A percentile compares a stretch with the other conserved stretches of the same genome.
Conservation (phyloP, 2,888 invertebrate genomes). For the Sceliomorpha sp. region DNA sequence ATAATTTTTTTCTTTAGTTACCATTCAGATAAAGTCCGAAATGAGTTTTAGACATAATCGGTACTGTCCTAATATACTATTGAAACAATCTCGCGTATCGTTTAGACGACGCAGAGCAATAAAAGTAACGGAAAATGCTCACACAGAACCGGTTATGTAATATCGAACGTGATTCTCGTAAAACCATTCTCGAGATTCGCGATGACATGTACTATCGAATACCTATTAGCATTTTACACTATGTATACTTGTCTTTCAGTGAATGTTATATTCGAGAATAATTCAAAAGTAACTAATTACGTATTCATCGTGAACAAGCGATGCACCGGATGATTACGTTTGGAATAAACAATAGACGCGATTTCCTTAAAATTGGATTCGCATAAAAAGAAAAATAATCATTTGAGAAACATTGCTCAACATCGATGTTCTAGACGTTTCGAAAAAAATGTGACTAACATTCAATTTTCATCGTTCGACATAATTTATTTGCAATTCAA, state of each 20-base stretch:
- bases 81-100: conserved; percentile 3
- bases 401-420: no score
- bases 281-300: no score
- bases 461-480: no score
- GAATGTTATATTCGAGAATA: no score
- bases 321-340: background rate
- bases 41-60: conserved; percentile 8
- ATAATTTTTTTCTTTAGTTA: no score
- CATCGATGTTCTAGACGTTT: no score
- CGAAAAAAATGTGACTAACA: no score
- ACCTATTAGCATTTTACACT: conserved; percentile 18
- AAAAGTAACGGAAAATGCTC: conserved; percentile 16
- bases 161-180: conserved; percentile 14
- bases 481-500: no score
- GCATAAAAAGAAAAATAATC: no score
- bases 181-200: conserved; percentile 9
- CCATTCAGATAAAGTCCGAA: no score
- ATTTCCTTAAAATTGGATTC: no score
- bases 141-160: conserved; percentile 16
- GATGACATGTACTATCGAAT: conserved; percentile 14
- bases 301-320: no score
- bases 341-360: background rate
- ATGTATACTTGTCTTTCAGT: background rate
- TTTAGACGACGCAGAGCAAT: background rate
- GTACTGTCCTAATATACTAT: conserved; percentile 1